Evolutionary conservation across 2,888 invertebrate species (phyloP), one percentile per base, ranked within the genome.

Genomic region (Masnerella sp.): DNA sequence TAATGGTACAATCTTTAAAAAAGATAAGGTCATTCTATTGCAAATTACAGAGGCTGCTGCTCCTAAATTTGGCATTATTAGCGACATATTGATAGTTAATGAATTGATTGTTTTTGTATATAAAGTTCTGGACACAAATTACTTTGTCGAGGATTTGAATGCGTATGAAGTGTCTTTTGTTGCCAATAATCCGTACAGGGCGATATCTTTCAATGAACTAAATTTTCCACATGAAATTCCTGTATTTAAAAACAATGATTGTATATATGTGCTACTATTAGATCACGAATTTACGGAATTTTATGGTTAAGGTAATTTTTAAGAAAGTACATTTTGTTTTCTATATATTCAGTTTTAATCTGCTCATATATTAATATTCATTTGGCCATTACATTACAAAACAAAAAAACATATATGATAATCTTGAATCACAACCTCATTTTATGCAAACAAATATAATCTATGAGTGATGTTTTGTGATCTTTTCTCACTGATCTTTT

Each of bases 181-280:
- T 12, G 15, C 12, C 8, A 38, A 38, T 47, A n/a, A n/a, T 14
- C 20, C n/a, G 15, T 14, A 36, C 36, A 18, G 17, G 5, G 59
- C 25, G 2, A 45, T 47, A 20, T 22, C 25, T 4, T 9, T 58
- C 11, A 9, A 45, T 36, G 15, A 59, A 22, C 25, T 59, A 5
- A 45, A 47, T 20, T 59, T 59, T 47, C 59, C 59, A 17, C 59
- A 59, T 28, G 45, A 8, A 1, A 47, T 59, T 9, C 45, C 59
- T 34, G n/a, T 11, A n/a, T 59, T 59, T 15, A 15, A 8, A n/a
- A 17, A n/a, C 8, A 36, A 47, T 20, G 28, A 18, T 2, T 9
- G 30, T 42, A n/a, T 4, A 0, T 47, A 47, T 25, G 59, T 59
- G 2, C 9, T 36, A 4, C 36, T 59, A 36, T 20, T 59, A 22